These are phyloP conservation scores for Peribatodes rhomboidaria DNA, from an alignment of 2,888 invertebrate species.

Conservation along the genomic window DNA sequence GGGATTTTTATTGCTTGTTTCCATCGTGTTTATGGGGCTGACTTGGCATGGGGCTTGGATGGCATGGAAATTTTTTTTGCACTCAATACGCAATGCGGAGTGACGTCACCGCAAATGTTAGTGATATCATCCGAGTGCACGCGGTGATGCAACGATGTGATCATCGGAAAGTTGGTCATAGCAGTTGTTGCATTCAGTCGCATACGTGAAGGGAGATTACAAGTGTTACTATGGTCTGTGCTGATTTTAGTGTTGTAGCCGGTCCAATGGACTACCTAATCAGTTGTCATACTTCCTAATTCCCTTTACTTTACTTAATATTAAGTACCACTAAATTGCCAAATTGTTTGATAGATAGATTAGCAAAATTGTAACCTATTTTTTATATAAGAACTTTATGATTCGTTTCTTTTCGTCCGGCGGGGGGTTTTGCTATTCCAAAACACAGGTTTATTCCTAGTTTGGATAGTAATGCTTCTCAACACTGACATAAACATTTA, in stretches of 20 bases:
- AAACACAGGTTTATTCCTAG: too few relatives aligned
- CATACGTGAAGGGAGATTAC: constrained; percentile 8
- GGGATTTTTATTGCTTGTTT: constrained; percentile 62
- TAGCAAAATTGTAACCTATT: too few relatives aligned
- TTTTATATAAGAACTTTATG: too few relatives aligned
- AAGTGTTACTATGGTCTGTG: constrained; percentile 6
- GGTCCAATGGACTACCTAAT: neutral
- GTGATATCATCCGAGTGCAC: constrained; percentile 60
- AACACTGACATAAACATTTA: too few relatives aligned
- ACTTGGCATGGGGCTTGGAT: constrained; percentile 55
- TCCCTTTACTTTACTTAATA: too few relatives aligned
- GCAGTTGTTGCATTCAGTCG: constrained; percentile 41
- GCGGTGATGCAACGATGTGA: constrained; percentile 66
- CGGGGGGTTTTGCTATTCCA: too few relatives aligned
- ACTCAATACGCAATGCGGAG: constrained; percentile 61
- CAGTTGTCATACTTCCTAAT: neutral
- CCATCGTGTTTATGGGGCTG: constrained; percentile 54
- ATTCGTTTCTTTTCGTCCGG: too few relatives aligned
- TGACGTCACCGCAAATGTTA: constrained; percentile 50
- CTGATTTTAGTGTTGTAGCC: neutral
- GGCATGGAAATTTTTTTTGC: too few relatives aligned
- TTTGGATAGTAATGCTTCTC: too few relatives aligned
- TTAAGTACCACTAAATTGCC: too few relatives aligned
- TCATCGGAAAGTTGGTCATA: constrained; percentile 56
- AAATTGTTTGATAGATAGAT: too few relatives aligned